Conservation (phyloP, 2,797 vertebrate genomes). For the Lacerta viridis region DNA sequence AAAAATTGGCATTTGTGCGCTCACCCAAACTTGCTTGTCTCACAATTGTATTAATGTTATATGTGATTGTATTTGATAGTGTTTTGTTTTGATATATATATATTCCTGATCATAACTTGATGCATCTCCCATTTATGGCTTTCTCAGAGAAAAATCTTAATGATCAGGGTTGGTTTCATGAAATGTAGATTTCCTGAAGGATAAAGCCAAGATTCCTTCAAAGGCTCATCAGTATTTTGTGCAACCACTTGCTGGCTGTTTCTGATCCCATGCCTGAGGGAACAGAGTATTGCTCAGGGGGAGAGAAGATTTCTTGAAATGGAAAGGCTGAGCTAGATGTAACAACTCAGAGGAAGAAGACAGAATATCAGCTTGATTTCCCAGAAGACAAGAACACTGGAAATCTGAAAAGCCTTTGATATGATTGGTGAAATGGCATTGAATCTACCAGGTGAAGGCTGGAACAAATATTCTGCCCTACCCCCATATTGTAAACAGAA, state of each 20-base stretch:
- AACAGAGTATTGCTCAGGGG: neutral
- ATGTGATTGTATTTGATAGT: neutral
- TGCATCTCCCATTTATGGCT: neutral
- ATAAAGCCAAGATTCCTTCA: conserved; percentile 22
- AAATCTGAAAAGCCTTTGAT: conserved; percentile 20
- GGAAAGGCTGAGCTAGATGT: conserved; percentile 9
- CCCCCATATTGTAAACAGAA: too few species aligned
- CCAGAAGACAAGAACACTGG: conserved; percentile 1
- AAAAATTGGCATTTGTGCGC: too few species aligned
- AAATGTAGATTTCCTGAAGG: conserved; percentile 26
- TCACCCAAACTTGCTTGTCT: too few species aligned
- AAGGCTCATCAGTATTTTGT: conserved; percentile 21
- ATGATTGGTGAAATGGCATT: neutral
- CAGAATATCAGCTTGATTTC: conserved; percentile 5
- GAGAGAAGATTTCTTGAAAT: conserved; percentile 14
- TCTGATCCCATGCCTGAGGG: conserved; percentile 26
- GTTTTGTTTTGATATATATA: neutral
- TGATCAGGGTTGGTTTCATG: neutral
- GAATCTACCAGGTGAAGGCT: neutral
- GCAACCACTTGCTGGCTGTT: neutral
- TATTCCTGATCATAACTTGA: neutral
- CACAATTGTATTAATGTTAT: neutral
- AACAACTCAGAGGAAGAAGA: neutral
- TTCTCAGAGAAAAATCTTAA: neutral
- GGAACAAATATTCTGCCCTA: neutral